Percentiles rank a stretch among this genome's conserved stretches.
Conservation (phyloP, 2,113 vertebrate species). For the Caretta caretta region DNA sequence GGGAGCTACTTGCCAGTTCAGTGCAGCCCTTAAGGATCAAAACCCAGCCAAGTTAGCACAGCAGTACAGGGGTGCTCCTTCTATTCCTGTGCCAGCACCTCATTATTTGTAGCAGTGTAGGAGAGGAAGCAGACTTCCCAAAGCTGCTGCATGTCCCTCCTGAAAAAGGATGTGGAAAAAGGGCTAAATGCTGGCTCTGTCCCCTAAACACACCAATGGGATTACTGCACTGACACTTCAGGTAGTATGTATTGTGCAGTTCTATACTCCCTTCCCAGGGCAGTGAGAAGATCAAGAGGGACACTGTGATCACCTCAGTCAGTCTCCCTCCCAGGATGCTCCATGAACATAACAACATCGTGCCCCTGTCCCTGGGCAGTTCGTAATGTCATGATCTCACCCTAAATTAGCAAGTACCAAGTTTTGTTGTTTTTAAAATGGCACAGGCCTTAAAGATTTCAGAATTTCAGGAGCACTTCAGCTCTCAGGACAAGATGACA, state of each 20-base stretch:
- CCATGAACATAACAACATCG: neutral
- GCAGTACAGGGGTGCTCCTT: neutral
- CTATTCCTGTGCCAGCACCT: neutral
- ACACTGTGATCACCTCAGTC: neutral
- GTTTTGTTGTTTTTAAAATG: neutral
- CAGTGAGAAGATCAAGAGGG: neutral
- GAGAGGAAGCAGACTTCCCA: neutral
- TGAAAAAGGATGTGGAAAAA: neutral
- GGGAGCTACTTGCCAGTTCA: neutral
- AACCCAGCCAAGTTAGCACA: neutral
- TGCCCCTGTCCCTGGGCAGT: neutral
- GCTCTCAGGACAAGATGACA: fast-evolving
- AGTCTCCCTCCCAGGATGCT: neutral
- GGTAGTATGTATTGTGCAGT: neutral
- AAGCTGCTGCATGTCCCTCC: neutral
- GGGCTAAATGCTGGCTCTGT: neutral
- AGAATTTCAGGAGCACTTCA: neutral
- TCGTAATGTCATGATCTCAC: neutral
- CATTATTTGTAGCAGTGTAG: neutral
- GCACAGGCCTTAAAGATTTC: neutral
- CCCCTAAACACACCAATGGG: neutral
- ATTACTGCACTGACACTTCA: neutral
- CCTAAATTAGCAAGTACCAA: fast-evolving
- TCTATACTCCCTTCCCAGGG: neutral
- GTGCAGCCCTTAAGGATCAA: neutral